Evolutionary conservation across 92 coral and sea anemone species (phyloP).

Genomic region (Parazoanthus swiftii): DNA sequence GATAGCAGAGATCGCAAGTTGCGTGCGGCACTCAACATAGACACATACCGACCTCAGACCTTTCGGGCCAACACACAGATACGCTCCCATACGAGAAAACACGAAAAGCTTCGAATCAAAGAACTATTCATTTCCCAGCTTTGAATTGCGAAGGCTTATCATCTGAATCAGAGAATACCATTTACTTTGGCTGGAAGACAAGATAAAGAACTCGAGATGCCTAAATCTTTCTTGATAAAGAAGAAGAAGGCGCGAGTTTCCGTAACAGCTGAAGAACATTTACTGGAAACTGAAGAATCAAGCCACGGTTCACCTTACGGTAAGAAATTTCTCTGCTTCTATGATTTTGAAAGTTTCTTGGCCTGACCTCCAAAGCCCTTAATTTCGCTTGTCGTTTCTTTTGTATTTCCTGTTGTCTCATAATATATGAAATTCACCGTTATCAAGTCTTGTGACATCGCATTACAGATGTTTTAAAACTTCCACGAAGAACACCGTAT

Average conservation of each 20-base stretch:
- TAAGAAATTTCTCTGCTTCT: constrained; percentile 16
- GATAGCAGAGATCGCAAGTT: background rate
- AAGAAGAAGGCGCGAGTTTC: constrained; percentile 66
- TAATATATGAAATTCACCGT: constrained; percentile 71
- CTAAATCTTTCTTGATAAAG: constrained; percentile 86
- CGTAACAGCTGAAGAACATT: constrained; percentile 28
- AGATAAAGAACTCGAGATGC: constrained; percentile 68
- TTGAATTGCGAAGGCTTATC: constrained; percentile 30
- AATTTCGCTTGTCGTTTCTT: constrained; percentile 66
- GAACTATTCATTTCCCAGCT: constrained; percentile 40
- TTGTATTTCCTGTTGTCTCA: constrained; percentile 74
- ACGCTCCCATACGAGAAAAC: constrained; percentile 24
- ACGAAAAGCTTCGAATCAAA: constrained; percentile 40
- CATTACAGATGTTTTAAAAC: constrained; percentile 56
- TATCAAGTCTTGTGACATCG: constrained; percentile 57
- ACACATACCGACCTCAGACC: constrained; percentile 44
- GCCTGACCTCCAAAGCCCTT: constrained; percentile 74
- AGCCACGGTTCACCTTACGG: constrained; percentile 15
- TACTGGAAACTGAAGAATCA: constrained; percentile 12
- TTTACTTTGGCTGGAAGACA: constrained; percentile 37
- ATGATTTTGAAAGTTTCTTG: constrained; percentile 17
- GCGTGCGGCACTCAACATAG: constrained; percentile 30
- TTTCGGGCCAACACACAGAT: constrained; percentile 32
- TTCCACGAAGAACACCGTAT: constrained; percentile 22
- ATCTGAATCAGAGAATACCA: constrained; percentile 36